Evolutionary conservation across 2,888 invertebrate species (phyloP), one percentile per base, ranked within the genome.

Genomic region (Salticus scenicus): DNA sequence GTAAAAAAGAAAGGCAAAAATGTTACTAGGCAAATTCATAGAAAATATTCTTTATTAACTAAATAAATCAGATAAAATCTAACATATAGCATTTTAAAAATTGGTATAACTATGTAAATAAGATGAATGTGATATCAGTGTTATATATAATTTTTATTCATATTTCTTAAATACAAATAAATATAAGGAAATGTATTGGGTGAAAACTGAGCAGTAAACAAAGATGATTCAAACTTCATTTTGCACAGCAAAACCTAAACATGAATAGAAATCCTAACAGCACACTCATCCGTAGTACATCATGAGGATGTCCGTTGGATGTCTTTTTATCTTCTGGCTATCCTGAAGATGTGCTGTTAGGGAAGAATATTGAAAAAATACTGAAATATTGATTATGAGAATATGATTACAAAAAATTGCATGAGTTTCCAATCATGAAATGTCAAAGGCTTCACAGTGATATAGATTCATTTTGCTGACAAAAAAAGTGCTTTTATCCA

Each of bases 91-190:
- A n/a, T n/a, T n/a, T n/a, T n/a, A n/a, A n/a, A n/a, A n/a, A n/a
- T n/a, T n/a, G n/a, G n/a, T n/a, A n/a, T n/a, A n/a, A n/a, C n/a
- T n/a, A n/a, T n/a, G n/a, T n/a, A n/a, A n/a, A n/a, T n/a, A n/a
- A n/a, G n/a, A n/a, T n/a, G n/a, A n/a, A n/a, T n/a, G 12, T 2
- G 10, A 17, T n/a, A 47, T 17, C 47, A 57, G 57, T 57, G 24
- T 57, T 57, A 57, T 24, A 57, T 57, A n/a, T n/a, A 57, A 57
- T 57, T 47, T n/a, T 47, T 57, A 57, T 57, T 57, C 17, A 17
- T 57, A 47, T 10, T 57, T 82, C 69, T 75, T 69, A 82, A 75
- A 63, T 82, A 82, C 82, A 82, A 82, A 82, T 82, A 81, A 81
- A 81, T 80, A 81, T 37, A 69, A 74, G 63, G 73, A 64, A 71